Base-by-base conservation (phyloP, 2,797 vertebrate genomes). In the Eulemur mongoz region DNA sequence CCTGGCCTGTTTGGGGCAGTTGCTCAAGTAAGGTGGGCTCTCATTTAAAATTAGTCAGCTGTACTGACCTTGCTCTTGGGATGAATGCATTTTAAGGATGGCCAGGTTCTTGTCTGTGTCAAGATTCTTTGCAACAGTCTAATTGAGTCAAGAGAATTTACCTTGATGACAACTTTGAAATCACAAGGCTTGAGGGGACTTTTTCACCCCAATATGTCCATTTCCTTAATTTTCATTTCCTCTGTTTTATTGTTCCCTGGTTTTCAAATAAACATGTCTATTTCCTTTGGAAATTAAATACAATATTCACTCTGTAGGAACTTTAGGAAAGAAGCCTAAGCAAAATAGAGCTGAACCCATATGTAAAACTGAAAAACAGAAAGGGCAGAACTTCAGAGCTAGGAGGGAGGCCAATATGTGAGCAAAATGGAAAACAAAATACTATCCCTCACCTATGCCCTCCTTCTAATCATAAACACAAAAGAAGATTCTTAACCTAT, bases 341-440 rank as follows among this genome's bases (percentile, higher is more conserved):
- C 54, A 57, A 57, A 57, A 57, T 4, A 23, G 22, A 57, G 8
- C 54, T 57, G 54, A 57, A 50, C 7, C 57, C 25, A 80, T 12
- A 79, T 27, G 7, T 43, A 85, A 89, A 95, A 91, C 20, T 43
- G 73, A 79, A 92, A 63, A 67, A 22, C 45, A 91, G 30, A 91
- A 87, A 57, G 25, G 40, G 27, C 17, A 93, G 52, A 38, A 12
- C 17, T 93, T 97, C 67, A 83, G 45, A 89, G 76, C 7, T 59
- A 15, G 70, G 40, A 85, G 12, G 4, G 30, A 81, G 30, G 52
- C 32, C 18, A 67, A 11, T 61, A 88, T 43, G n/a, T 69, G 27
- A 94, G 7, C 25, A 91, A 96, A 92, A 88, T 63, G n/a, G n/a
- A 81, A 92, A 85, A 65, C 4, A 81, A 78, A 91, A 88, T 54